phyloP scores from a whole-genome alignment of 2,113 vertebrate species.

The Microcebus lehilahytsara region DNA sequence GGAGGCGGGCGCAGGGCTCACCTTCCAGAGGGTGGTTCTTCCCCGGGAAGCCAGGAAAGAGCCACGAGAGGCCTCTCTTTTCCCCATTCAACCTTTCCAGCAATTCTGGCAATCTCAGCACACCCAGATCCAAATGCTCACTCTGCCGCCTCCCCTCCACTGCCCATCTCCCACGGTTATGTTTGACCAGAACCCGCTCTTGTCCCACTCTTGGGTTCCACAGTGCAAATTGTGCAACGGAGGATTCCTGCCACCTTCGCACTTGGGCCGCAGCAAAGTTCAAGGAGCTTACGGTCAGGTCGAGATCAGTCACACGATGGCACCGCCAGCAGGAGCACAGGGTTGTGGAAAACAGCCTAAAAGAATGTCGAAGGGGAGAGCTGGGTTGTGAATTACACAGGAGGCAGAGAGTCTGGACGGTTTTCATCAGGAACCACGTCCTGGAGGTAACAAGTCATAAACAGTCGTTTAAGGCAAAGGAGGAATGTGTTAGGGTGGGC shows the following conservation, averaged over 20 bases:
- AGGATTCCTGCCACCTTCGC: not conserved
- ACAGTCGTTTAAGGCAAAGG: constrained; percentile 39
- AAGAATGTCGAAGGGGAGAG: constrained; percentile 41
- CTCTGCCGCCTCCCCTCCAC: accelerated
- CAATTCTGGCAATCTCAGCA: not conserved
- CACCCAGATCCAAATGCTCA: no score
- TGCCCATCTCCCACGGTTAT: not conserved
- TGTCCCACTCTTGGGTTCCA: not conserved
- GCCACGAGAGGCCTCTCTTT: not conserved
- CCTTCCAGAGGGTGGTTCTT: not conserved
- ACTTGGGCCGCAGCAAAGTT: not conserved
- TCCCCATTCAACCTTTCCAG: not conserved
- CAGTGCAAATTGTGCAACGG: not conserved
- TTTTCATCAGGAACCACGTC: constrained; percentile 9
- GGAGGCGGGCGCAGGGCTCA: not conserved
- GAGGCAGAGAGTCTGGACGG: not conserved
- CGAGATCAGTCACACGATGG: not conserved
- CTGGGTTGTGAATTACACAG: constrained; percentile 28
- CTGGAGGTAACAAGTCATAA: constrained; percentile 42
- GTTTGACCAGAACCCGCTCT: not conserved
- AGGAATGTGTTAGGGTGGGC: constrained; percentile 62
- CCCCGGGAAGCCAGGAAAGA: not conserved
- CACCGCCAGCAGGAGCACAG: constrained; percentile 45
- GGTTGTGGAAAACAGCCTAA: constrained; percentile 35
- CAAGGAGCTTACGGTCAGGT: not conserved